Base-by-base conservation (phyloP, 2,888 invertebrate species). In the Neoscelio sp. region DNA sequence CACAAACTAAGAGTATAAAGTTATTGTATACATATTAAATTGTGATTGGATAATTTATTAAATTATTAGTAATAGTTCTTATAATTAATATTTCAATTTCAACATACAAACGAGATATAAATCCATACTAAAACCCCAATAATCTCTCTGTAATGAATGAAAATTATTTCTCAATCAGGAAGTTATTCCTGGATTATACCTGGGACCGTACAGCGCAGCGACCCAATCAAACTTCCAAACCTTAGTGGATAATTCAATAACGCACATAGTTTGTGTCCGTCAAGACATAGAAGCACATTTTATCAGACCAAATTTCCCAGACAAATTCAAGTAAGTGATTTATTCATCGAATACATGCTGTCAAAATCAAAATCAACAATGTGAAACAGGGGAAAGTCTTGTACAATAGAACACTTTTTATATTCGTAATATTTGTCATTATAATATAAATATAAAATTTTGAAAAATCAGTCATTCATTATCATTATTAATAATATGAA, bases 221-320 rank as follows among this genome's bases (percentile, higher is more conserved):
- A 92, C 92, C 84, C 92, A 91, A 82, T 91, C 92, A 48, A 93
- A 92, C 88, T 89, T 92, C 23, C 90, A 92, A 26, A 86, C 85
- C 48, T 87, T 94, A 60, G 81, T 91, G 58, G 90, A 92, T 38
- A 89, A 91, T 83, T 93, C 94, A 3, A 93, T 95, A 77, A 94
- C 94, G 20, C 94, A 94, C 84, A 94, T 95, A 80, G 91, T 95
- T 54, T 95, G 94, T 87, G 93, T 95, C 13, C 89, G 94, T 62
- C 93, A 94, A 82, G 91, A 91, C 46, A 90, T 92, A 54, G 94
- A 95, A 90, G 92, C 93, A 13, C 91, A 93, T 85, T 92, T 93
- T 85, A 92, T 94, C 74, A 91, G 92, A 80, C 93, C 94, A 30
- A 93, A 94, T 86, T 94, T 94, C 85, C 92, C 91, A 1, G 92